Conservation (phyloP, 2,113 vertebrate species). For the Apodemus sylvaticus region DNA sequence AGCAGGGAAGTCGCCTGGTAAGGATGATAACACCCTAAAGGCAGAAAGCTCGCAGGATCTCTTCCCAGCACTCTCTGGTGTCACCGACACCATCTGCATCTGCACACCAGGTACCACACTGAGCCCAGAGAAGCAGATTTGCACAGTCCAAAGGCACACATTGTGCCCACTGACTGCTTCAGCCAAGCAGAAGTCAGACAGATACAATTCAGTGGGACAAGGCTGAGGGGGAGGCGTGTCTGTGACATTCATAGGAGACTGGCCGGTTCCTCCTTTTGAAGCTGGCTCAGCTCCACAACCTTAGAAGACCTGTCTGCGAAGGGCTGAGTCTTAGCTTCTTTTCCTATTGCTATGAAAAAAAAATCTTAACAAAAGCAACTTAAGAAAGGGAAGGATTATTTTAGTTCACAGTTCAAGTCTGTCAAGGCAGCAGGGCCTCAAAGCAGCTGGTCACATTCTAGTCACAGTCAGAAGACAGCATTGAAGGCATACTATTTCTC, state of each 20-base stretch:
- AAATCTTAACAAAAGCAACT: not conserved
- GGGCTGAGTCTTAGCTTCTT: not conserved
- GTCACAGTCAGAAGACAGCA: not conserved
- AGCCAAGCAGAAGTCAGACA: not conserved
- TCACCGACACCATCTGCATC: too few species aligned
- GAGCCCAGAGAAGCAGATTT: not conserved
- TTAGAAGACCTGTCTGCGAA: not conserved
- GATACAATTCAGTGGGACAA: not conserved
- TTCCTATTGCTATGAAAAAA: not conserved
- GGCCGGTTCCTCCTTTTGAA: too few species aligned
- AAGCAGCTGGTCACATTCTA: not conserved
- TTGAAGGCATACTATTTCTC: not conserved
- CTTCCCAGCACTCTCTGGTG: too few species aligned
- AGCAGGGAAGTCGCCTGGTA: not conserved
- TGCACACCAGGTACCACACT: not conserved
- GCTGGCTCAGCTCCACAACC: too few species aligned
- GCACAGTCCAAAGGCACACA: not conserved
- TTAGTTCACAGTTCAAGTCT: not conserved
- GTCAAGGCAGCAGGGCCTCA: not conserved
- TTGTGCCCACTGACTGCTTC: not conserved
- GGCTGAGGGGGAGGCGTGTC: too few species aligned
- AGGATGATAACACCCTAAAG: not conserved
- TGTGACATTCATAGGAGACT: not conserved
- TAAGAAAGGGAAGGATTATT: not conserved
- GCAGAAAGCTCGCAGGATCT: too few species aligned